Evolutionary conservation across 2,113 vertebrate genomes (phyloP).

Genomic region (Recurvirostra avosetta): DNA sequence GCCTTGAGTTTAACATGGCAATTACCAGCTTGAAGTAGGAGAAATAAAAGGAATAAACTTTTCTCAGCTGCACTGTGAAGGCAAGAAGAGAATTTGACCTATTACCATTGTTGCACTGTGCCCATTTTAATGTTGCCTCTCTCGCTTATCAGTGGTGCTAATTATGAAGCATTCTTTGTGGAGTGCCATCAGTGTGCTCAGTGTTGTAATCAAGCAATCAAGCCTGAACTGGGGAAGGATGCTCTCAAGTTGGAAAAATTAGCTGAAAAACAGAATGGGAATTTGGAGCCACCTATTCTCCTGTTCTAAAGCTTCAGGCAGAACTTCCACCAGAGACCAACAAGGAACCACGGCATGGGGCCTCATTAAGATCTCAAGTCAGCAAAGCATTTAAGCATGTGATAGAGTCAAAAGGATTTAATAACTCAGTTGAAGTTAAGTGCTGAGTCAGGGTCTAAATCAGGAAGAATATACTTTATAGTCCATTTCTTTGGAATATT

Average conservation of each 20-base stretch:
- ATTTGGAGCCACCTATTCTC: neutral
- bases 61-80: neutral
- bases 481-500: neutral
- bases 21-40: neutral
- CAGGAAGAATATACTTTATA: neutral
- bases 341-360: neutral
- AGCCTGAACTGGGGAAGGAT: neutral
- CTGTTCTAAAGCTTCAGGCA: neutral
- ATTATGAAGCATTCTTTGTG: constrained; percentile 14
- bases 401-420: neutral
- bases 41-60: neutral
- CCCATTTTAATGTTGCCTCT: neutral
- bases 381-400: neutral
- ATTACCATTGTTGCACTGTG: neutral
- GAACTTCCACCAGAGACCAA: neutral
- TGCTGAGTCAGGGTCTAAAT: neutral
- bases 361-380: neutral
- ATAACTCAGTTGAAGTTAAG: neutral
- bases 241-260: neutral
- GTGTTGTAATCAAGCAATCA: neutral
- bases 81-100: neutral
- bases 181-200: neutral
- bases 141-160: neutral
- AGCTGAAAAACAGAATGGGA: neutral
- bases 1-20: neutral